Percentiles rank a stretch among this genome's conserved stretches.
Conservation (phyloP, 2,797 vertebrate species). For the Chiroxiphia lanceolata region DNA sequence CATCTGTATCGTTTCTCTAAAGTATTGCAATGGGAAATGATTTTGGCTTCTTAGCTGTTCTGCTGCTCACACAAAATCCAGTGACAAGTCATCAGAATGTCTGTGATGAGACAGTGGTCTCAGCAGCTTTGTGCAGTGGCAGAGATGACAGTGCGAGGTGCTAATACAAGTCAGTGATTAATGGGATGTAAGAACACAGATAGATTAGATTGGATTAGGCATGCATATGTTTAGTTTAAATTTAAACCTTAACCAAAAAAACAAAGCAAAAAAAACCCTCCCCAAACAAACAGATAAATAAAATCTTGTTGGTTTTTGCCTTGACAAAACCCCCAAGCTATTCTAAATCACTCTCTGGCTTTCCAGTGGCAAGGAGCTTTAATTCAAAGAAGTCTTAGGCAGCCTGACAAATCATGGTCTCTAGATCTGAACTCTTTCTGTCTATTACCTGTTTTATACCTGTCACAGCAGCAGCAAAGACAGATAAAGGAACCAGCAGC, state of each 20-base stretch:
- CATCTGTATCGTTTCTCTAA: fast-evolving
- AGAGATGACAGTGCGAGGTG: constrained; percentile 2
- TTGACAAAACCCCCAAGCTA: not conserved
- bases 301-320: not conserved
- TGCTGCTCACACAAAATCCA: constrained; percentile 27
- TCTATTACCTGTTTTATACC: not conserved
- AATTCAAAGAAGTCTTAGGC: not conserved
- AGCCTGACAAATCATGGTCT: not conserved
- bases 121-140: not conserved
- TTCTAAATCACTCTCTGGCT: not conserved
- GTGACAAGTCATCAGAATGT: constrained; percentile 64
- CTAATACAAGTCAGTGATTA: constrained; percentile 54
- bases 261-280: not conserved
- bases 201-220: constrained; percentile 45
- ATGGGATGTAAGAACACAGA: constrained; percentile 39
- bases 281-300: not conserved
- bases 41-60: constrained; percentile 38
- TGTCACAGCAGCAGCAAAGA: not conserved
- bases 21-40: not conserved
- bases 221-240: constrained; percentile 15
- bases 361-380: not conserved
- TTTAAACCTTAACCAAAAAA: not conserved
- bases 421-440: not conserved
- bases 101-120: constrained; percentile 26
- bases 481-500: not conserved